Percentiles rank a stretch among this genome's conserved stretches.
Evolutionary conservation across 2,888 invertebrate genomes (phyloP).

Genomic region (Oscheius sp.): DNA sequence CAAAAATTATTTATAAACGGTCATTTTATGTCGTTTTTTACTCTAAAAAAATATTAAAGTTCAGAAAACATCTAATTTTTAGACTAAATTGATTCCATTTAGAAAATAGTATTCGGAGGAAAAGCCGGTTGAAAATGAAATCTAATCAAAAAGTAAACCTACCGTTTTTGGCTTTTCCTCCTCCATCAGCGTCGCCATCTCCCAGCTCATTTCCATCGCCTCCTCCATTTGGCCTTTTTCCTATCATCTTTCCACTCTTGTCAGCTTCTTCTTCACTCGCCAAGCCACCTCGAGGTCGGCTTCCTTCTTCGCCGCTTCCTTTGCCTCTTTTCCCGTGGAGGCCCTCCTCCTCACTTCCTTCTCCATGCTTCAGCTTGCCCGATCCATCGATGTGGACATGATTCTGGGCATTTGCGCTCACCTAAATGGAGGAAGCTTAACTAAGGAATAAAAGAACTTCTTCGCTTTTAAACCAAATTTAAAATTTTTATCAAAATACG

Average conservation of each 20-base stretch:
- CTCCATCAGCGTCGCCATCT: neutral
- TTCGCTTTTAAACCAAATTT: too few relatives aligned
- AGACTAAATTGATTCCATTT: too few relatives aligned
- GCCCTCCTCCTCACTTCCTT: neutral
- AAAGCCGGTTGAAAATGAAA: too few relatives aligned
- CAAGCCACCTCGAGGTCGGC: neutral
- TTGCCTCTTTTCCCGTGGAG: neutral
- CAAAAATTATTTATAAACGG: neutral
- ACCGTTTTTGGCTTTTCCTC: neutral
- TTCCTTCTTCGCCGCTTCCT: conserved; percentile 7
- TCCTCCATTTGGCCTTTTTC: conserved; percentile 9
- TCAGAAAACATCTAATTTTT: too few relatives aligned
- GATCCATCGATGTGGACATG: conserved; percentile 28
- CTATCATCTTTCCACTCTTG: neutral
- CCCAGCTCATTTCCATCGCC: conserved; percentile 20
- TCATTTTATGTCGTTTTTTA: too few relatives aligned
- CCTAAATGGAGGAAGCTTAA: neutral
- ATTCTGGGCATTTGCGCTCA: conserved; percentile 12
- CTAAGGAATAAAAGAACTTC: neutral
- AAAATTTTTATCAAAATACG: too few relatives aligned
- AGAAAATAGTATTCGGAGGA: too few relatives aligned
- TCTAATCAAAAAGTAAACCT: too few relatives aligned
- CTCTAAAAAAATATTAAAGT: too few relatives aligned
- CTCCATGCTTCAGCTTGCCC: conserved; percentile 19
- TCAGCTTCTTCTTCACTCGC: neutral